Percentiles rank a stretch among this genome's conserved stretches.
Conservation (phyloP, 2,113 vertebrate genomes). For the Oncorhynchus kisutch region DNA sequence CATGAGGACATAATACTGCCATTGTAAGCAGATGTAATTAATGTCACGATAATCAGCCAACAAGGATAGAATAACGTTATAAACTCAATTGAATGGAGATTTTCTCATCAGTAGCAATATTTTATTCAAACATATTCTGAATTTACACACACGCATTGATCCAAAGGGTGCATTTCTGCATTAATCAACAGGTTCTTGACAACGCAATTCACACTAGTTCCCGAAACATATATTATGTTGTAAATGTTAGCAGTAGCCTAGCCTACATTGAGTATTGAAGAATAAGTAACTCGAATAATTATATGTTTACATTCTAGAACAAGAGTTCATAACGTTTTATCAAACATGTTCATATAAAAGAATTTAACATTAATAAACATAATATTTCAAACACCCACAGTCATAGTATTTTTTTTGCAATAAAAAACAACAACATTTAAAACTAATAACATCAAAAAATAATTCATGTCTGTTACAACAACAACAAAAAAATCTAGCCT, state of each 20-base stretch:
- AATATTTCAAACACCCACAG: neutral
- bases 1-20: too few relatives aligned
- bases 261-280: neutral
- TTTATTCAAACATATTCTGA: neutral
- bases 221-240: neutral
- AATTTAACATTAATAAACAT: constrained; percentile 4
- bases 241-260: neutral
- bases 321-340: neutral
- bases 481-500: neutral
- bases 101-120: neutral
- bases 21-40: too few relatives aligned
- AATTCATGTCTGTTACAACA: neutral
- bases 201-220: neutral
- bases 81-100: neutral
- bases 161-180: neutral
- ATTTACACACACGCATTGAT: neutral
- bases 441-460: neutral
- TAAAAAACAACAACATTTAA: neutral
- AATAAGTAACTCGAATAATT: neutral
- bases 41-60: neutral
- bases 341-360: constrained; percentile 6
- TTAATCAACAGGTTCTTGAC: neutral
- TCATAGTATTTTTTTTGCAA: neutral
- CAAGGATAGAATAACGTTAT: neutral
- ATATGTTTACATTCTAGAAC: neutral